A percentile compares a stretch with the other conserved stretches of the same genome.
Evolutionary conservation across 2,888 invertebrate species (phyloP).

Genomic region (Aspidiotus rigidus): DNA sequence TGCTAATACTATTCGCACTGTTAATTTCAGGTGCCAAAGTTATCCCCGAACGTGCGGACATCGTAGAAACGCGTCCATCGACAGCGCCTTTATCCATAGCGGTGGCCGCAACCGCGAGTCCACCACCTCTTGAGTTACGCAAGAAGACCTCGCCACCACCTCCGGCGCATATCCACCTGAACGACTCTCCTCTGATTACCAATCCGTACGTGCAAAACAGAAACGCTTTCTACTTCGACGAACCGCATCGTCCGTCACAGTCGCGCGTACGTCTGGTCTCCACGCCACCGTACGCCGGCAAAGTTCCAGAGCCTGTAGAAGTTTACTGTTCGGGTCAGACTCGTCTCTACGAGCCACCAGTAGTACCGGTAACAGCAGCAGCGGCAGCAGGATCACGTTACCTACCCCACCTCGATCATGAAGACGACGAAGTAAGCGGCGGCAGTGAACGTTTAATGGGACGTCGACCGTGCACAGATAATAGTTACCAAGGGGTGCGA

Average conservation of each 20-base stretch:
- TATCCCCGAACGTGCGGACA: constrained; percentile 15
- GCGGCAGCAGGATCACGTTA: constrained; percentile 3
- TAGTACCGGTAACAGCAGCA: neutral
- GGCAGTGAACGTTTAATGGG: neutral
- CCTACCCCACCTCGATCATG: constrained; percentile 8
- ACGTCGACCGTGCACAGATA: constrained; percentile 4
- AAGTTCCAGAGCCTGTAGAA: constrained; percentile 51
- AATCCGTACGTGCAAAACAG: constrained; percentile 48
- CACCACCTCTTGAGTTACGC: constrained; percentile 38
- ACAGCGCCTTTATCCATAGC: neutral
- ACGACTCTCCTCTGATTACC: constrained; percentile 48
- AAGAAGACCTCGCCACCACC: constrained; percentile 42
- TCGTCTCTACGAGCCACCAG: constrained; percentile 5
- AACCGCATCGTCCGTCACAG: constrained; percentile 45
- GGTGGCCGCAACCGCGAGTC: constrained; percentile 23
- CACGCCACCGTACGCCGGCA: constrained; percentile 63
- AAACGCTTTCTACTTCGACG: constrained; percentile 41
- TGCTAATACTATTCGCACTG: neutral
- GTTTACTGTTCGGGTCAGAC: constrained; percentile 22
- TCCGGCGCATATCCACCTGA: constrained; percentile 49
- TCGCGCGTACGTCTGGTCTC: constrained; percentile 45
- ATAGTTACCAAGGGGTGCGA: neutral
- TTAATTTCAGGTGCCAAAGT: constrained; percentile 1
- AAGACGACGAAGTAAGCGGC: constrained; percentile 2
- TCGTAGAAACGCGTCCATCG: constrained; percentile 11